Evolutionary conservation across 2,888 invertebrate genomes (phyloP), one percentile per base, ranked within the genome.

Genomic region (Drosophila borborema): DNA sequence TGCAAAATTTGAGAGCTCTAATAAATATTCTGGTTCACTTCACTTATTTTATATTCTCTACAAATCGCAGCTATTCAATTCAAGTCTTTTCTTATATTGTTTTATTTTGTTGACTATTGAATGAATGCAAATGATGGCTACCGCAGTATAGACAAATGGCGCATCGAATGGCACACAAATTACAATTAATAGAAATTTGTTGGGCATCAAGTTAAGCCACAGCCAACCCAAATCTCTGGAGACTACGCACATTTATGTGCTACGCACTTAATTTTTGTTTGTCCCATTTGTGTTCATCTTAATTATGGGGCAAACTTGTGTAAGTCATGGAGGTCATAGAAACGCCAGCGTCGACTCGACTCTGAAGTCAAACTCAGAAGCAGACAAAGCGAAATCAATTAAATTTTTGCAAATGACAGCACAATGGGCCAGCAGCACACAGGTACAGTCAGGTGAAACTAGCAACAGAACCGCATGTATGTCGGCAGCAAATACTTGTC

Each of bases 331-430:
- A 31, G 53, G 59, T 46, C 66, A 65, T 41, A 59, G 60, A 31
- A 65, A 66, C 59, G 36, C 7, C 23, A 46, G 23, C 43, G 18
- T 10, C 4, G 18, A 12, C 43, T 43, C 43, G 43, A 20, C 2
- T 20, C 20, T 2, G 20, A 43, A 43, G 18, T 5, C 43, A 43
- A 18, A 10, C 23, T 7, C 23, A 28, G 46, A 43, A 23, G 55
- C 41, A 34, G 45, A 45, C 54, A 51, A 63, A 64, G 53, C 63
- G 62, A 77, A 80, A 84, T 86, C 86, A 84, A 86, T 86, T 83
- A 83, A 83, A 86, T 74, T 76, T 66, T 72, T 53, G 49, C 65
- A 76, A 81, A 78, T 80, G 67, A 67, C 63, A 75, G 74, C 76
- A 71, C 74, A 64, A 68, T 45, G 54, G 66, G 55, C 56, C 41